A percentile compares a stretch with the other conserved stretches of the same genome.
These are phyloP conservation scores for Barypeithes pellucidus DNA, from an alignment of 2,888 invertebrate genomes.

Conservation along the genomic window DNA sequence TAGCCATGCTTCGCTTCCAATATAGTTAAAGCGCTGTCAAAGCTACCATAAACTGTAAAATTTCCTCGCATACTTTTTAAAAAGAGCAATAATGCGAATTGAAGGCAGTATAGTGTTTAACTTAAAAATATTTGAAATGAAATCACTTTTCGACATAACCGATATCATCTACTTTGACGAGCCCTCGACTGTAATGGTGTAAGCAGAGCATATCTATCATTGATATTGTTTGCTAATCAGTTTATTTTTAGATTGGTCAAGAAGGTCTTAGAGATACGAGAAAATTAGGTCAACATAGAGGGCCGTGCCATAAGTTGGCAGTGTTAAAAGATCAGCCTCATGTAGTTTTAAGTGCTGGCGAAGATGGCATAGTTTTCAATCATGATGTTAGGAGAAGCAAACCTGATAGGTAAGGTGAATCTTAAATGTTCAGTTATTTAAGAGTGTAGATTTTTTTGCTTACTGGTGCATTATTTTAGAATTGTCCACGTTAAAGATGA, in stretches of 20 bases:
- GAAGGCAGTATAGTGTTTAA: no score
- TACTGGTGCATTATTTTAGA: slow-evolving; percentile 65
- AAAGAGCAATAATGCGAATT: no score
- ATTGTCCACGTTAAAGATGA: slow-evolving; percentile 75
- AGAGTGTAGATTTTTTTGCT: no score
- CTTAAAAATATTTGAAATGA: no score
- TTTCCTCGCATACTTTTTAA: no score
- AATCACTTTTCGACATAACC: no score
- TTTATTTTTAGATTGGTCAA: slow-evolving; percentile 65
- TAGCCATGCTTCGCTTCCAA: no score
- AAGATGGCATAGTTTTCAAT: slow-evolving; percentile 87
- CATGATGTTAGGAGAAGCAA: slow-evolving; percentile 86
- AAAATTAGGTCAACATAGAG: slow-evolving; percentile 79
- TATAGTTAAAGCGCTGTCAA: no score
- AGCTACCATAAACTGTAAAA: no score
- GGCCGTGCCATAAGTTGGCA: slow-evolving; percentile 90
- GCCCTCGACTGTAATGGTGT: no score
- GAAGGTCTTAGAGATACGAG: slow-evolving; percentile 72
- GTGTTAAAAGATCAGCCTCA: slow-evolving; percentile 84
- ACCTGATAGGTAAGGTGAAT: slow-evolving; percentile 69
- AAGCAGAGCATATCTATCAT: not conserved
- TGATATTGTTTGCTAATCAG: slow-evolving; percentile 4
- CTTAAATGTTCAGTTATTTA: no score
- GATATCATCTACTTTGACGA: no score
- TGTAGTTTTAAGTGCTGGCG: slow-evolving; percentile 88